A percentile compares a stretch with the other conserved stretches of the same genome.
Evolutionary conservation across 1,140 invertebrate genomes (phyloP).

Genomic region (Babylonia areolata): DNA sequence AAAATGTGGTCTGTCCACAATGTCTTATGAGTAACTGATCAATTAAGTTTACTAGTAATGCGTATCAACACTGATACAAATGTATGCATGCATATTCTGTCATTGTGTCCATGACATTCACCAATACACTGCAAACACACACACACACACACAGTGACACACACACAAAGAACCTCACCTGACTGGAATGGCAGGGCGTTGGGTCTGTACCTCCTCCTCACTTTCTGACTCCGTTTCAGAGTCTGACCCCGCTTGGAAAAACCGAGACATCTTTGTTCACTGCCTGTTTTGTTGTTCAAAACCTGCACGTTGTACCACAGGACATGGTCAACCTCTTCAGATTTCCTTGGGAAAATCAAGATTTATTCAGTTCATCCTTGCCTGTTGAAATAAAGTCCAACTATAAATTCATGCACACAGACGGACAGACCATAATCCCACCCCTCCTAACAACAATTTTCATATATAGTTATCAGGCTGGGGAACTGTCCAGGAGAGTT

Average conservation of each 20-base stretch:
- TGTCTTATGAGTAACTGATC: background rate
- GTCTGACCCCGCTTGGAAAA: slow-evolving; percentile 69
- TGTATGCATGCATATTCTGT: background rate
- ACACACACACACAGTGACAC: background rate
- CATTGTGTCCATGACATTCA: too few relatives aligned
- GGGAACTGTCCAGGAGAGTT: too few relatives aligned
- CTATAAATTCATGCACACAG: too few relatives aligned
- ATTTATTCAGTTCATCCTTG: too few relatives aligned
- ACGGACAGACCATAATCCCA: too few relatives aligned
- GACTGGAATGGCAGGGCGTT: slow-evolving; percentile 44
- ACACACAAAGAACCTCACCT: slow-evolving; percentile 21
- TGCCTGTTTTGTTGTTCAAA: background rate
- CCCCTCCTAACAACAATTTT: too few relatives aligned
- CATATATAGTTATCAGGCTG: too few relatives aligned
- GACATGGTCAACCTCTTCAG: too few relatives aligned
- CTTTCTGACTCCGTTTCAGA: slow-evolving; percentile 74
- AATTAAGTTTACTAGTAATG: background rate
- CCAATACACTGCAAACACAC: background rate
- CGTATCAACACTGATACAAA: background rate
- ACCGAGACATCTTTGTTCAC: slow-evolving; percentile 69
- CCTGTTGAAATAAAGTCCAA: too few relatives aligned
- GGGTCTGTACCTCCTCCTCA: slow-evolving; percentile 67
- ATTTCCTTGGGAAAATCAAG: too few relatives aligned
- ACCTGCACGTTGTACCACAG: background rate
- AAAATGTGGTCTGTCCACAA: background rate